Base-by-base conservation (phyloP, 2,113 vertebrate genomes). In the Lagenorhynchus albirostris region DNA sequence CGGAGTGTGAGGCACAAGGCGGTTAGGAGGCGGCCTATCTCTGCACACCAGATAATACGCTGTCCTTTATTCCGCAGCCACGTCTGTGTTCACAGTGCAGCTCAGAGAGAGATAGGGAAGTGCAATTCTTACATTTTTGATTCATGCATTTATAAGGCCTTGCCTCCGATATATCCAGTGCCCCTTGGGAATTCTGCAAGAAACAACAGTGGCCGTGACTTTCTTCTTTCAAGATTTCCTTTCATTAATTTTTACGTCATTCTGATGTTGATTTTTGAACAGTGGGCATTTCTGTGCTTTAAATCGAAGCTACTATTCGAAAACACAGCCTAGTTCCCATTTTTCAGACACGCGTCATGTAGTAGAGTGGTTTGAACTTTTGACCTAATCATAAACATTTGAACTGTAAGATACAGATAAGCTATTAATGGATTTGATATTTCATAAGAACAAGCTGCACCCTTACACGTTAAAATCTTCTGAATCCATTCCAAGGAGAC, bases 21-120 rank as follows among this genome's bases (percentile, higher is more conserved):
- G 97, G 89, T 70, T 86, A 90, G 74, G 93, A 98, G 98, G 96
- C 98, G 97, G 96, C 96, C 81, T 92, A 94, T 96, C 88, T 97
- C 98, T 98, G 95, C 95, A 96, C 95, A 90, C 94, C 94, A 96
- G 98, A 97, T 98, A 67, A 89, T 95, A 95, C 63, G 25, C 83
- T 91, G 26, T 74, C 60, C 77, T 94, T 80, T 65, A 74, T 68
- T 92, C 85, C 63, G 67, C 29, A 89, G 65, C 81, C 82, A 10
- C 33, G 41, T 96, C 94, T 80, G 23, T 65, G 80, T 77, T 68
- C 80, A 63, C 70, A 38, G 5, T 23, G 62, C 63, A 68, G n/a
- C 90, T 33, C 47, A 65, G 44, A 71, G 92, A 95, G 73, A 92
- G 29, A 65, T 6, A n/a, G 38, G 38, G 12, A 62, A 26, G 41